Evolutionary conservation across 92 coral and sea anemone genomes (phyloP), one percentile per base, ranked within the genome.

Genomic region (Parazoanthus darwini): DNA sequence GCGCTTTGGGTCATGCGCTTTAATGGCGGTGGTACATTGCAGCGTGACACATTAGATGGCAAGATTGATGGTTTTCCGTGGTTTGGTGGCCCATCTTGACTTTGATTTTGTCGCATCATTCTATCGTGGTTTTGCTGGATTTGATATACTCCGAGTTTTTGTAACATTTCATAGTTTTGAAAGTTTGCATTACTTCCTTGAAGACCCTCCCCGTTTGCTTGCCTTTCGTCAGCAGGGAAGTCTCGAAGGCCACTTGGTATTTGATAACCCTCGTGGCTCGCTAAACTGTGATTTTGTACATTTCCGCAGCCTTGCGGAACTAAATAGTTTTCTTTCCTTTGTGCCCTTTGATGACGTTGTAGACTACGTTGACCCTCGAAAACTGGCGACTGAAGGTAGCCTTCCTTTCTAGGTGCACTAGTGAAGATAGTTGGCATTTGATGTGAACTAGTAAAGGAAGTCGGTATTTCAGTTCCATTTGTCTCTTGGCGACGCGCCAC

Each of bases 1-100:
- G 35, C 18, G 25, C 66, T 84, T 35, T 68, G 77, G 51, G 22
- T 71, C 87, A 71, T 48, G 23, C 79, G 87, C 37, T 20, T 84
- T 46, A 84, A 74, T 13, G 87, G 87, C 35, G 87, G 87, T 4
- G 87, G 87, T 35, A 36, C 46, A 8, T 48, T 54, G 9, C 59
- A 18, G 46, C 7, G 67, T 48, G 87, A 71, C 51, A 74, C 16
- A 46, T 71, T 84, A 70, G 65, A 72, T 46, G n/a, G 20, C 68
- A 84, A 63, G 26, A 22, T 18, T 58, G 77, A 29, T 25, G 79
- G 44, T 50, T 71, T 56, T 23, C 15, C 8, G 87, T 71, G 29
- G 15, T 42, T 84, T 71, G 43, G 13, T 84, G 23, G 13, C 29
- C 66, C 29, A 26, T 72, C 79, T 48, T 84, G 78, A 29, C 18